phyloP scores from a whole-genome alignment of 2,888 invertebrate genomes.

The Cylloceria caligata region DNA sequence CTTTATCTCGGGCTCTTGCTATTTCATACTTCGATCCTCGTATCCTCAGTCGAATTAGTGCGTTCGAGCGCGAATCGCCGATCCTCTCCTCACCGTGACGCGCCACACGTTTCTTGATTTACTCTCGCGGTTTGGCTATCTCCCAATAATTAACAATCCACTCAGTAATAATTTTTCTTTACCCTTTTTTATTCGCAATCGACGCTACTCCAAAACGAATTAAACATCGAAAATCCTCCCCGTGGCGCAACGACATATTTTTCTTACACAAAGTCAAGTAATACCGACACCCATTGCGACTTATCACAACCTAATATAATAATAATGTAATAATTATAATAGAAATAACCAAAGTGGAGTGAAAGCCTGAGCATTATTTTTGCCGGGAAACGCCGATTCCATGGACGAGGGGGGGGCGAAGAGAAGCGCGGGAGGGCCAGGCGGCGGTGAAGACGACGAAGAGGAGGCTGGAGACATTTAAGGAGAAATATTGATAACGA shows the following conservation, averaged over 20 bases:
- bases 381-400: neutral
- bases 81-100: neutral
- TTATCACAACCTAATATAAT: neutral
- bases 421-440: neutral
- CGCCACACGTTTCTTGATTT: neutral
- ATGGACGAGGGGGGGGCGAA: neutral
- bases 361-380: neutral
- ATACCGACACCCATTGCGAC: no score
- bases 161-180: neutral
- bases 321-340: neutral
- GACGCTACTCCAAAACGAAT: neutral
- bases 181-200: neutral
- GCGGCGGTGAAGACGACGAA: neutral
- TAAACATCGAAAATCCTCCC: no score
- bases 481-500: neutral
- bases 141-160: neutral
- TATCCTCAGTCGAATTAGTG: constrained; percentile 49
- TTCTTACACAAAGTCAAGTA: no score
- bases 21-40: constrained; percentile 24
- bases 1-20: neutral
- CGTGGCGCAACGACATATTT: no score
- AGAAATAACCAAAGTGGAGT: neutral
- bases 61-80: constrained; percentile 32
- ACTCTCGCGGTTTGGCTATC: neutral
- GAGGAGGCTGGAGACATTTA: neutral